Percentiles rank a stretch among this genome's conserved stretches.
These are phyloP conservation scores for Autographa pulchrina DNA, from an alignment of 2,888 invertebrate genomes.

Conservation along the genomic window DNA sequence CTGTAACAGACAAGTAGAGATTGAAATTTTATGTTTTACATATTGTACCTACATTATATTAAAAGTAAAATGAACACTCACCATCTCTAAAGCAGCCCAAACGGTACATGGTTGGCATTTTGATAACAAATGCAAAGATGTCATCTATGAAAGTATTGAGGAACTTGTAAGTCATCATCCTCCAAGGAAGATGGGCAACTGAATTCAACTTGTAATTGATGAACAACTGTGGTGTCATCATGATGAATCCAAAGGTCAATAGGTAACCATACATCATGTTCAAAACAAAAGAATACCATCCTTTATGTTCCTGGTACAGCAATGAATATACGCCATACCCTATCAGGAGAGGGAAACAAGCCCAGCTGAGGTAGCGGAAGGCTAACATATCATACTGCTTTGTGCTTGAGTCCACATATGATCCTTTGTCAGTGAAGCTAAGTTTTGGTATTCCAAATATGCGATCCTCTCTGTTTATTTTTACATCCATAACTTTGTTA, in stretches of 20 bases:
- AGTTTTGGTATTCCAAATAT: constrained; percentile 95
- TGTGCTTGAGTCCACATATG: constrained; percentile 98
- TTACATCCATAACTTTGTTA: constrained; percentile 96
- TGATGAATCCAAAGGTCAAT: constrained; percentile 99
- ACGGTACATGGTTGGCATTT: constrained; percentile 99
- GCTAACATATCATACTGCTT: constrained; percentile 98
- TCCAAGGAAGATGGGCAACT: constrained; percentile 99
- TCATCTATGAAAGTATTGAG: constrained; percentile 99
- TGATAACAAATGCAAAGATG: constrained; percentile 99
- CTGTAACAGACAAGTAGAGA: constrained; percentile 83
- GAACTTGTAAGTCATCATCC: constrained; percentile 99
- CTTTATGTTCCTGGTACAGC: constrained; percentile 98
- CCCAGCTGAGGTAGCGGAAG: constrained; percentile 98
- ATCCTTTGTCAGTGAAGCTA: constrained; percentile 97
- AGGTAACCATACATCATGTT: constrained; percentile 99
- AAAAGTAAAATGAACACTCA: constrained; percentile 70
- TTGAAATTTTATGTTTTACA: no score
- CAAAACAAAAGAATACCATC: constrained; percentile 99
- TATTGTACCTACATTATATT: background rate
- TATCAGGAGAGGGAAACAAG: constrained; percentile 96
- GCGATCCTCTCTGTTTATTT: constrained; percentile 92
- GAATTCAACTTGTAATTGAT: constrained; percentile 99
- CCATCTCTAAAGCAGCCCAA: constrained; percentile 99
- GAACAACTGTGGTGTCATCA: constrained; percentile 99
- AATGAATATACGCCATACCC: constrained; percentile 99